Conservation (phyloP, 2,797 vertebrate genomes). For the Chaetodon trifasciatus region DNA sequence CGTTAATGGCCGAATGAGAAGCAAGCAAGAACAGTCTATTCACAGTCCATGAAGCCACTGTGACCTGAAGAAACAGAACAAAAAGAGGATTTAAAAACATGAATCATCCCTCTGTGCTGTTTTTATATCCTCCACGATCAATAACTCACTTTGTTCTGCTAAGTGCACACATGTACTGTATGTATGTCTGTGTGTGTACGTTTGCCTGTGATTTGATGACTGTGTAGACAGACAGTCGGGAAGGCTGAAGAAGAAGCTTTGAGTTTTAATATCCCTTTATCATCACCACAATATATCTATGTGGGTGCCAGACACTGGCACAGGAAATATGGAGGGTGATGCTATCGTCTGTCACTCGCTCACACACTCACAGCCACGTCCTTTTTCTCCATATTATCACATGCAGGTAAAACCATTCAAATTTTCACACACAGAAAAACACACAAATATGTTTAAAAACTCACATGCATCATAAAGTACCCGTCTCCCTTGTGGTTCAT, state of each 20-base stretch:
- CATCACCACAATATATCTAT: conserved; percentile 64
- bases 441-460: background rate
- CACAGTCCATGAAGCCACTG: background rate
- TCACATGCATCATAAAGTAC: background rate
- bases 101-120: conserved; percentile 47
- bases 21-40: background rate
- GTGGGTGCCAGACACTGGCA: conserved; percentile 63
- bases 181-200: conserved; percentile 24
- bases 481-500: conserved; percentile 21
- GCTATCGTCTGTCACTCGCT: conserved; percentile 64
- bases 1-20: conserved; percentile 11
- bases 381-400: conserved; percentile 8
- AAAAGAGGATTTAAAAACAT: conserved; percentile 52
- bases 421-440: background rate
- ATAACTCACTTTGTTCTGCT: conserved; percentile 61
- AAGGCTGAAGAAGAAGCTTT: conserved; percentile 47
- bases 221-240: conserved; percentile 50
- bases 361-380: conserved; percentile 13
- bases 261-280: conserved; percentile 81
- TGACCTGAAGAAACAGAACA: conserved; percentile 31
- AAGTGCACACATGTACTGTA: conserved; percentile 17
- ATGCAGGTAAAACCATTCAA: conserved; percentile 13
- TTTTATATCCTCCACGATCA: conserved; percentile 59
- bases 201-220: conserved; percentile 40
- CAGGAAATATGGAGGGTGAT: conserved; percentile 75